Evolutionary conservation across 2,888 invertebrate species (phyloP), one percentile per base, ranked within the genome.

Genomic region (Andrena marginata): DNA sequence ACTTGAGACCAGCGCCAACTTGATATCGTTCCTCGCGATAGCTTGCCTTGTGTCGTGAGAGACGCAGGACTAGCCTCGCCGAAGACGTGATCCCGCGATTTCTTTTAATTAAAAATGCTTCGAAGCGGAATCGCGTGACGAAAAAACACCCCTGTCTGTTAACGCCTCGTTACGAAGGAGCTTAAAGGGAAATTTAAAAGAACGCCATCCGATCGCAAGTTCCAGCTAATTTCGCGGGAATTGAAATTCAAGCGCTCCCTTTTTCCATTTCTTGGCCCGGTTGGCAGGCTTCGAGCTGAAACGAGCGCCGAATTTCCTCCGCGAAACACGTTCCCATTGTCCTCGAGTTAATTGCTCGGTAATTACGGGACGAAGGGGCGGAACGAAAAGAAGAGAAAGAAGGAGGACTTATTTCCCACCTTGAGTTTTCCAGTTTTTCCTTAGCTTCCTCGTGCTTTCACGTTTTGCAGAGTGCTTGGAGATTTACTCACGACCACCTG

Each of bases 301-400:
- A 51, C 65, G 51, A 23, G 13, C 31, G 69, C 69, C 81, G 64
- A 80, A 81, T 89, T 85, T 78, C 81, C 80, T 86, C 68, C 80
- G 76, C 82, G 82, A 85, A 84, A 87, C 87, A 82, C 85, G 81
- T 85, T 87, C 82, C 85, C 88, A 86, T 90, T 89, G 89, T 89
- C 85, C 83, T 79, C 74, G 64, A 83, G 87, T 88, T 90, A 90
- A 90, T 90, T 90, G 88, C 87, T 77, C 85, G 85, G 87, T 90
- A 90, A 90, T 90, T 90, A 87, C 85, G 81, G 67, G 48, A 60
- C 75, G 72, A 70, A 75, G 75, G 60, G 42, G 35, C 73, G 56
- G 16, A 64, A 63, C 60, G 23, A 23, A 35, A 29, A 35, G 59
- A 69, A 78, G 23, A 23, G 16, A 26, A 2, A 48, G 26, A 10